Conservation (phyloP, 2,797 vertebrate species). For the Brachyalestes nurse region DNA sequence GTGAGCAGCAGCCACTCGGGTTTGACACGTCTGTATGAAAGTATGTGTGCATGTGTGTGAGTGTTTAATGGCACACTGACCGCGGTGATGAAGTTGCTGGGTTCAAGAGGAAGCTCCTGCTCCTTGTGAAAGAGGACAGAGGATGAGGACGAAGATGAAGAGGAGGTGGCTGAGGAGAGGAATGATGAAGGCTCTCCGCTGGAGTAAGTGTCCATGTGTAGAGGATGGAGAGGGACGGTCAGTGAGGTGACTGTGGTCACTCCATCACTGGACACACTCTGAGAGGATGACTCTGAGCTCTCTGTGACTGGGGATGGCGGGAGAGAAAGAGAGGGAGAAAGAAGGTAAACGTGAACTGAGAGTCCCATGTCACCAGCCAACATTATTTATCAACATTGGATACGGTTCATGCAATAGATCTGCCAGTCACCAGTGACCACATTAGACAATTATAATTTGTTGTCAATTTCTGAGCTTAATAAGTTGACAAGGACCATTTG, state of each 20-base stretch:
- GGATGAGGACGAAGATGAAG: slow-evolving; percentile 50
- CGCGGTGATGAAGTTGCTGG: slow-evolving; percentile 78
- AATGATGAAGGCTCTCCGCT: slow-evolving; percentile 62
- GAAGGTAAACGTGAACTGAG: background rate
- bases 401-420: too few relatives aligned
- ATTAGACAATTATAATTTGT: too few relatives aligned
- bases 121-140: slow-evolving; percentile 71
- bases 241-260: slow-evolving; percentile 67
- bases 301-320: slow-evolving; percentile 70
- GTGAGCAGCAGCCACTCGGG: too few relatives aligned
- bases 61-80: slow-evolving; percentile 65
- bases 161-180: slow-evolving; percentile 61
- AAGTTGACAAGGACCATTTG: too few relatives aligned
- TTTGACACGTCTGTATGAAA: too few relatives aligned
- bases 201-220: slow-evolving; percentile 69
- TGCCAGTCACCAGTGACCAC: too few relatives aligned
- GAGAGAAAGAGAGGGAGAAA: background rate
- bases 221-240: slow-evolving; percentile 55
- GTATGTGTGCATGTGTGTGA: background rate
- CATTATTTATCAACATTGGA: too few relatives aligned
- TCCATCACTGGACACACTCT: slow-evolving; percentile 78
- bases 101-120: slow-evolving; percentile 68
- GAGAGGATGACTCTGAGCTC: slow-evolving; percentile 78
- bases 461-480: too few relatives aligned
- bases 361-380: background rate